These are phyloP conservation scores for Stomorhina lunata DNA, from an alignment of 2,888 invertebrate genomes.

Conservation along the genomic window DNA sequence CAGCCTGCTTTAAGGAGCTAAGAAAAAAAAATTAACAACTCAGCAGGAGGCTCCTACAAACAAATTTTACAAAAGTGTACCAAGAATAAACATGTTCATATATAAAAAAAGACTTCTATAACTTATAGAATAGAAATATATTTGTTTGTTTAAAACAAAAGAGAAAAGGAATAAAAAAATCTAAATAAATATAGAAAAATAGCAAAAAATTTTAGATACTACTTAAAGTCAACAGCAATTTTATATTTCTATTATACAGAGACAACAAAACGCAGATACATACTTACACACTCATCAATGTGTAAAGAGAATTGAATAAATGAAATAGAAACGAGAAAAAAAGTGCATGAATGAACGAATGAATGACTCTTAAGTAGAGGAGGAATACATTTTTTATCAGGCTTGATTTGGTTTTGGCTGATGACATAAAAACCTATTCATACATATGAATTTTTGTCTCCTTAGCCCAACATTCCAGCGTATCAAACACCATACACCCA, in stretches of 20 bases:
- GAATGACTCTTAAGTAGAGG: not conserved
- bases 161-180: not conserved
- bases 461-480: too few relatives aligned
- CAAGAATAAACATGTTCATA: constrained; percentile 7
- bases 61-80: constrained; percentile 3
- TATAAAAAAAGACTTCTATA: not conserved
- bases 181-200: constrained; percentile 26
- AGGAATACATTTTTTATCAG: constrained; percentile 38
- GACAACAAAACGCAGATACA: too few relatives aligned
- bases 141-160: constrained; percentile 20
- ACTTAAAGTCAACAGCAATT: constrained; percentile 38
- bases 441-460: too few relatives aligned
- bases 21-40: not conserved
- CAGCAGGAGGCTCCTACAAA: too few relatives aligned
- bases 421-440: constrained; percentile 5
- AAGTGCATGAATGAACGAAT: not conserved
- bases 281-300: too few relatives aligned
- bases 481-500: too few relatives aligned
- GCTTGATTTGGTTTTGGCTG: constrained; percentile 46
- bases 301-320: constrained; percentile 2
- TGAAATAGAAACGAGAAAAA: constrained; percentile 10
- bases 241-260: not conserved
- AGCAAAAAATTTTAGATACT: not conserved
- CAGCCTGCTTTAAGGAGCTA: constrained; percentile 34
- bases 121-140: not conserved